Evolutionary conservation across 2,113 vertebrate species (phyloP).

Genomic region (Cisticola juncidis): DNA sequence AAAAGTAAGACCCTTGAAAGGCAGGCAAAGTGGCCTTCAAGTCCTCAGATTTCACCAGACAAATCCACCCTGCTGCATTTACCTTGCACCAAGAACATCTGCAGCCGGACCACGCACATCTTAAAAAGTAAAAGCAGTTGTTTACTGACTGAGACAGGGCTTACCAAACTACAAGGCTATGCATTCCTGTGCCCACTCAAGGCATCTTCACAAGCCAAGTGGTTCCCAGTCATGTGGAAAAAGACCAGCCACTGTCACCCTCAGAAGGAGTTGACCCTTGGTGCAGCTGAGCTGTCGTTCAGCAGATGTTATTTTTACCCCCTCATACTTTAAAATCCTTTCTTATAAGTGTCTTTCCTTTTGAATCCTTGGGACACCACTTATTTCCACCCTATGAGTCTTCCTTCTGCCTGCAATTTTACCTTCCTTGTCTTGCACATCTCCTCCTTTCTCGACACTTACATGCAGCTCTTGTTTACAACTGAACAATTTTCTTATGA

Average conservation of each 20-base stretch:
- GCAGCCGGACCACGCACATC: not conserved
- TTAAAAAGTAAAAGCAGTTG: not conserved
- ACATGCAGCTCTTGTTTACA: not conserved
- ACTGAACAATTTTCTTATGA: not conserved
- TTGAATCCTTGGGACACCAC: not conserved
- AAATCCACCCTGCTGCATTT: not conserved
- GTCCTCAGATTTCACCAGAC: not conserved
- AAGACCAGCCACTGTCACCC: rapidly evolving
- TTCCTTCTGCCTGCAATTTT: not conserved
- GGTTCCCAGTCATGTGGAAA: not conserved
- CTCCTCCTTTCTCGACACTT: not conserved
- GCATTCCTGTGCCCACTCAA: not conserved
- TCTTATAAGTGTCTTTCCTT: not conserved
- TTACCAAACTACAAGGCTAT: not conserved
- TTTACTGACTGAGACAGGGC: not conserved
- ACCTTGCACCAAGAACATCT: not conserved
- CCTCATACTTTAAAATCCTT: not conserved
- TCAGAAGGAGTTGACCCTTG: not conserved
- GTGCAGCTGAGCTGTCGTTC: not conserved
- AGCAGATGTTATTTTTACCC: not conserved
- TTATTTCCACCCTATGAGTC: not conserved
- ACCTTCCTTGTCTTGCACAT: not conserved
- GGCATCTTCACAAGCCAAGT: not conserved
- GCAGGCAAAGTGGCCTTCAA: not conserved
- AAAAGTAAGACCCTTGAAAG: not conserved